Evolutionary conservation across 2,797 vertebrate genomes (phyloP).

Genomic region (Crenuchus spilurus): DNA sequence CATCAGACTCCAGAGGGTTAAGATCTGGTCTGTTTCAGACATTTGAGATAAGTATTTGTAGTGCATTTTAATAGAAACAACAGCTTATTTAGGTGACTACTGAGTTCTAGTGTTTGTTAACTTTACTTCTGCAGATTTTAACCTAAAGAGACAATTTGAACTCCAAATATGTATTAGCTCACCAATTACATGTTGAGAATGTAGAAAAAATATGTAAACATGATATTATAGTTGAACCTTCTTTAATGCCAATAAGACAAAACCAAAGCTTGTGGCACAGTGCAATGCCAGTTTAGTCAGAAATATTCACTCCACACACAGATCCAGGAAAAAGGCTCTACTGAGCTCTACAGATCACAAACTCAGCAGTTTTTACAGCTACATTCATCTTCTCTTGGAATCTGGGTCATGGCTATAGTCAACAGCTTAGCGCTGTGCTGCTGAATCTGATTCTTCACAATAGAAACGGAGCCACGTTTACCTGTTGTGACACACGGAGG

Average conservation of each 20-base stretch:
- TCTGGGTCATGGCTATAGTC: slow-evolving; percentile 34
- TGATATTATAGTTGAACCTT: too few relatives aligned
- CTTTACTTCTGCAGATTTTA: too few relatives aligned
- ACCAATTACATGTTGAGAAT: too few relatives aligned
- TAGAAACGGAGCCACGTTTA: neutral
- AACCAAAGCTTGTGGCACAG: slow-evolving; percentile 5
- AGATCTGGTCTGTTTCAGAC: too few relatives aligned
- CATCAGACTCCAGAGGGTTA: too few relatives aligned
- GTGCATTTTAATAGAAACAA: too few relatives aligned
- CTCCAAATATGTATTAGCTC: too few relatives aligned
- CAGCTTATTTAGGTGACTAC: too few relatives aligned
- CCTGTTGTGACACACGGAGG: neutral
- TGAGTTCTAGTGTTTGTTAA: too few relatives aligned
- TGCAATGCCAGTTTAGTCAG: neutral
- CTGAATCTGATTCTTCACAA: neutral
- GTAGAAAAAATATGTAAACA: too few relatives aligned
- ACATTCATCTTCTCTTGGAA: slow-evolving; percentile 28
- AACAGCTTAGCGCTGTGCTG: neutral
- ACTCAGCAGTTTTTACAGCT: slow-evolving; percentile 36
- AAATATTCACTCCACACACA: slow-evolving; percentile 30
- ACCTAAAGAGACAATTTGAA: too few relatives aligned
- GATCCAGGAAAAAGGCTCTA: slow-evolving; percentile 2
- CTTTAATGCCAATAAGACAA: neutral
- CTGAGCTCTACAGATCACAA: neutral
- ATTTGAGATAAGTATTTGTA: too few relatives aligned